These are phyloP conservation scores for Eretmocerus hayati DNA, from an alignment of 2,888 invertebrate species.

Conservation along the genomic window DNA sequence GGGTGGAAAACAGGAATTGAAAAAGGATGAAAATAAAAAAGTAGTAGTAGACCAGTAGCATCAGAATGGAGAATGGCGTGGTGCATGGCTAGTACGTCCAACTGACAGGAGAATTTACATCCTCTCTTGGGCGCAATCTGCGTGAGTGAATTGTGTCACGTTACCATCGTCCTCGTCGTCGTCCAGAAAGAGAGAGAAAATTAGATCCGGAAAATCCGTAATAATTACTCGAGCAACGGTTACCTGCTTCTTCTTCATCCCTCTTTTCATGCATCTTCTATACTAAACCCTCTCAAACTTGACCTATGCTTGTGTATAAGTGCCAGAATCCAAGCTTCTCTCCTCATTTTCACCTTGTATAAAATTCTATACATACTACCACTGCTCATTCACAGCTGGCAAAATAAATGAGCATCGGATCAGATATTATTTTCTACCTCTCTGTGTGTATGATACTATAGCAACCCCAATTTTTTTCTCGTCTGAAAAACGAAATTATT, in stretches of 20 bases:
- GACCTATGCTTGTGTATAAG: no score
- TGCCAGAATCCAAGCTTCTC: neutral
- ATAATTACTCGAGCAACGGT: conserved; percentile 40
- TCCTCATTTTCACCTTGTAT: conserved; percentile 15
- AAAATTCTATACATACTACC: neutral
- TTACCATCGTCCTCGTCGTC: conserved; percentile 44
- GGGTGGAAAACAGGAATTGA: no score
- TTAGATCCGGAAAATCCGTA: conserved; percentile 47
- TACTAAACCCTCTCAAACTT: no score
- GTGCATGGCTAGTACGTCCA: conserved; percentile 39
- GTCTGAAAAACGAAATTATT: conserved; percentile 22
- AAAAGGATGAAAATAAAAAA: no score
- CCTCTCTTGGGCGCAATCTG: conserved; percentile 44
- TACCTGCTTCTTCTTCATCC: no score
- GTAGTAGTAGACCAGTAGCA: no score
- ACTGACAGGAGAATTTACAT: conserved; percentile 46
- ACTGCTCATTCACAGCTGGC: conserved; percentile 22
- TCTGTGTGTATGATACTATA: no score
- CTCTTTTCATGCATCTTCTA: no score
- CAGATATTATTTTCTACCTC: conserved; percentile 10
- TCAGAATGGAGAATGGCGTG: no score
- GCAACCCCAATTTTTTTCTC: no score
- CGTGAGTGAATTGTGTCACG: conserved; percentile 47
- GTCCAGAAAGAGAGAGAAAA: conserved; percentile 33
- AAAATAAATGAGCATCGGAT: conserved; percentile 34